Conservation (phyloP, 2,797 vertebrate species). For the Euphonia xanthogaster region DNA sequence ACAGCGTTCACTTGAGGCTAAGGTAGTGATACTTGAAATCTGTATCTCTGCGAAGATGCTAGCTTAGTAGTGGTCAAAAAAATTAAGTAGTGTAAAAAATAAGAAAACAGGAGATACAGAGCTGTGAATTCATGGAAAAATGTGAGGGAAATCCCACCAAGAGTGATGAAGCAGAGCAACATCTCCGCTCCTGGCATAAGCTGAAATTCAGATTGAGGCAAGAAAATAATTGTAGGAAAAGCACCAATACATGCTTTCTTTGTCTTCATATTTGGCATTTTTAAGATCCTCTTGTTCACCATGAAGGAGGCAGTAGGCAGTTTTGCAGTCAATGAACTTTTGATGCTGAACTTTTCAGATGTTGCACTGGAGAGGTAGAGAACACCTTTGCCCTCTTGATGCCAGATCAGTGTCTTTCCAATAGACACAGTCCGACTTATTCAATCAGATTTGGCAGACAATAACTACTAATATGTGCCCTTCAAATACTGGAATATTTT, state of each 20-base stretch:
- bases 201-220: neutral
- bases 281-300: neutral
- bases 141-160: neutral
- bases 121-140: neutral
- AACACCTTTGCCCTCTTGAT: neutral
- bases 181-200: neutral
- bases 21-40: neutral
- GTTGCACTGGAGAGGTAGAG: neutral
- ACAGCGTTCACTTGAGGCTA: neutral
- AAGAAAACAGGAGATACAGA: neutral
- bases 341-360: neutral
- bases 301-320: neutral
- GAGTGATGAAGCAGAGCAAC: neutral
- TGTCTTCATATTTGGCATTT: neutral
- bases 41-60: neutral
- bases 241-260: neutral
- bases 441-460: neutral
- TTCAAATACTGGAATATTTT: neutral
- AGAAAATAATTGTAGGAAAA: neutral
- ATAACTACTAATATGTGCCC: neutral
- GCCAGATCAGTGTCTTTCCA: neutral
- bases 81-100: neutral
- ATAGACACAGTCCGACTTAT: neutral
- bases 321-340: neutral
- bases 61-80: neutral